Evolutionary conservation across 37 sponge, comb jelly and placozoan species (phyloP).

Genomic region (Mnemiopsis leidyi): DNA sequence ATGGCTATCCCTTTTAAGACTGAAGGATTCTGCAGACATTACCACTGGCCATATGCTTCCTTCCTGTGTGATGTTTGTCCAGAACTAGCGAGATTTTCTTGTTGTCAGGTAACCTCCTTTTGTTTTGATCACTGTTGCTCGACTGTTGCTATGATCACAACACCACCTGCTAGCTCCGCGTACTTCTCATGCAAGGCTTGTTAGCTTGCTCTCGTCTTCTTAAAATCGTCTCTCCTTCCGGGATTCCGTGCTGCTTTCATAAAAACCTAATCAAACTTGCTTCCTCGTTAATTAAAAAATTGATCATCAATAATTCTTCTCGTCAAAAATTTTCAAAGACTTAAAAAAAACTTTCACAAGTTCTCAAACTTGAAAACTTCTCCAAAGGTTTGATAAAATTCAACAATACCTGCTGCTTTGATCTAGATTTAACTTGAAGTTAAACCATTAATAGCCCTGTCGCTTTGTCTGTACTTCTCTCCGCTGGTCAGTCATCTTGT

Average conservation of each 20-base stretch:
- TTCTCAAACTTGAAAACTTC: neutral
- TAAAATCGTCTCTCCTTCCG: neutral
- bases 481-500: too few relatives aligned
- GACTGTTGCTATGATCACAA: neutral
- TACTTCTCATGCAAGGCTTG: neutral
- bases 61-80: neutral
- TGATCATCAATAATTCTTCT: neutral
- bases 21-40: neutral
- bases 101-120: neutral
- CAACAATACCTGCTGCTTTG: neutral
- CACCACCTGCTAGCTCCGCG: neutral
- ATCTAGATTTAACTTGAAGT: neutral
- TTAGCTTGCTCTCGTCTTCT: neutral
- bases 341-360: neutral
- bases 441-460: neutral
- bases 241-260: neutral
- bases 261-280: neutral
- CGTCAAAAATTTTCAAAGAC: neutral
- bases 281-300: neutral
- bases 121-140: neutral
- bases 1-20: neutral
- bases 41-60: neutral
- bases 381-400: neutral
- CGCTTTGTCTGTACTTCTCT: neutral
- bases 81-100: neutral